Evolutionary conservation across 2,113 vertebrate species (phyloP).

Genomic region (Percina caprodes): DNA sequence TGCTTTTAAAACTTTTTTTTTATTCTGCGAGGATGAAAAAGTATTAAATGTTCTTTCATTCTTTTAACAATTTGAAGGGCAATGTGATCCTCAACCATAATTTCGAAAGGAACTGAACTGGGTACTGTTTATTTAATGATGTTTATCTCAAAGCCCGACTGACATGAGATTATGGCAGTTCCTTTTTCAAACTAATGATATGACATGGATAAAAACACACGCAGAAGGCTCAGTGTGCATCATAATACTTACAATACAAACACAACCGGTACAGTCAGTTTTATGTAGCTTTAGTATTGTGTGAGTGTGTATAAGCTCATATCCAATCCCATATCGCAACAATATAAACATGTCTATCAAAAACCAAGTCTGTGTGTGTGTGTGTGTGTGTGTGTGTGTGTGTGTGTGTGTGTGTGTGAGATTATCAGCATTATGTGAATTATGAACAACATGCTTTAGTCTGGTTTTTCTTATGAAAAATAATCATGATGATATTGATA

Average conservation of each 20-base stretch:
- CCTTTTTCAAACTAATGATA: conserved; percentile 33
- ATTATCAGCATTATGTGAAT: conserved; percentile 59
- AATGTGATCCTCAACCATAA: neutral
- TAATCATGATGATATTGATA: conserved; percentile 71
- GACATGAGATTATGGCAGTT: conserved; percentile 37
- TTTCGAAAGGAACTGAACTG: neutral
- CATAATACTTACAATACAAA: conserved; percentile 11
- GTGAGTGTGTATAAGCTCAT: conserved; percentile 36
- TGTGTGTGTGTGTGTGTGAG: conserved; percentile 34
- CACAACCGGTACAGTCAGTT: conserved; percentile 43
- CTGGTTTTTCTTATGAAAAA: conserved; percentile 57
- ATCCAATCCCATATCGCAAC: conserved; percentile 47
- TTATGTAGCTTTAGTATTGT: conserved; percentile 47
- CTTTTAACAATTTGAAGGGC: neutral
- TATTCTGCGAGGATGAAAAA: neutral
- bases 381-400: conserved; percentile 4
- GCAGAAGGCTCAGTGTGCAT: conserved; percentile 30
- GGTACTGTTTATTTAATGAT: conserved; percentile 15
- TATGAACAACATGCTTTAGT: conserved; percentile 45
- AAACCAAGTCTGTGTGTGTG: conserved; percentile 26
- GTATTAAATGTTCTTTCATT: neutral
- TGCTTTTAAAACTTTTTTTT: neutral
- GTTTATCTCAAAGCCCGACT: conserved; percentile 33
- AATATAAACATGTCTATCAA: conserved; percentile 52
- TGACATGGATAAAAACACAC: conserved; percentile 37